Percentiles rank a stretch among this genome's conserved stretches.
Evolutionary conservation across 1,140 invertebrate genomes (phyloP).

Genomic region (Nilaparvata lugens): DNA sequence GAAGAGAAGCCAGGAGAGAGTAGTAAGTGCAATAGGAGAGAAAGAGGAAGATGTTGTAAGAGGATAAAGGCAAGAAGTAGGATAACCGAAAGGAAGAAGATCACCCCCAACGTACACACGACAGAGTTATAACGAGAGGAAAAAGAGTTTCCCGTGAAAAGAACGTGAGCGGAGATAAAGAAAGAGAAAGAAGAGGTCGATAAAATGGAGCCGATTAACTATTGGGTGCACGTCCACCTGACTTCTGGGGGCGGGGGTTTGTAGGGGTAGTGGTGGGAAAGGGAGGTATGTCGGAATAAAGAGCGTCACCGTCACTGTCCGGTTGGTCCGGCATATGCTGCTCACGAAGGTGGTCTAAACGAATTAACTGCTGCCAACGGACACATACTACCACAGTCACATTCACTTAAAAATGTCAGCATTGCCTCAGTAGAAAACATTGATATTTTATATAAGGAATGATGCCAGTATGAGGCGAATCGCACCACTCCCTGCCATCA

Average conservation of each 20-base stretch:
- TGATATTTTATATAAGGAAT: no score
- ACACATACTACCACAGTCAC: background rate
- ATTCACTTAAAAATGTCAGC: no score
- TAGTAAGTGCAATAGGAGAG: background rate
- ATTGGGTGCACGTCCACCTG: conserved; percentile 1
- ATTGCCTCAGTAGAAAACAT: no score
- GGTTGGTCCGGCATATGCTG: background rate
- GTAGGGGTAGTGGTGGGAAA: background rate
- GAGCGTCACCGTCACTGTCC: no score
- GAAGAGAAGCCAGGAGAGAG: background rate
- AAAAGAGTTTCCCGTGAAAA: no score
- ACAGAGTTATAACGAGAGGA: background rate
- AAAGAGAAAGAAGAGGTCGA: no score
- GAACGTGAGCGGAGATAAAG: no score
- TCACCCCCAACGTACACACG: background rate
- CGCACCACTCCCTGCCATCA: no score
- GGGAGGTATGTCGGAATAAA: no score
- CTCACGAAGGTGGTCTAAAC: background rate
- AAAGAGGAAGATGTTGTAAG: background rate
- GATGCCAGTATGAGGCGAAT: no score
- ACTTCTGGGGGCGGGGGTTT: background rate
- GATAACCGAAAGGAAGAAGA: conserved; percentile 16
- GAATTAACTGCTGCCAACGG: conserved; percentile 2
- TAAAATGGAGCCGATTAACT: background rate
- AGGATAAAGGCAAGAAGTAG: background rate